Conservation (phyloP, 1,140 invertebrate species). For the Brachionus asplanchnoidis region DNA sequence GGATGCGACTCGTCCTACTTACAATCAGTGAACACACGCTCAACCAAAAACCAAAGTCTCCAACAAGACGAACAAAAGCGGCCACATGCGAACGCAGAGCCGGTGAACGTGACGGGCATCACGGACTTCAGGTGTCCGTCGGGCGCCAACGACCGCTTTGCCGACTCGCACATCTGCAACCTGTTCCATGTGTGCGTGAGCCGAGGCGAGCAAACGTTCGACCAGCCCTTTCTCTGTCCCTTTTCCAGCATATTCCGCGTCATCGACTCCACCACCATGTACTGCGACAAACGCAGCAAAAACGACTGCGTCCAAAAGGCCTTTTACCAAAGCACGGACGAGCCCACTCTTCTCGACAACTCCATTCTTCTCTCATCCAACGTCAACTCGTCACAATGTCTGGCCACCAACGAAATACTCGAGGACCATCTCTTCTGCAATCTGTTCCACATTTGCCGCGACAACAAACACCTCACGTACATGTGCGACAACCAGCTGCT, state of each 20-base stretch:
- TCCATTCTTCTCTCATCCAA: not conserved
- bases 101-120: constrained; percentile 18
- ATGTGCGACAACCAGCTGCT: constrained; percentile 40
- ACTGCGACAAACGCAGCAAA: not conserved
- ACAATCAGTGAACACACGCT: not conserved
- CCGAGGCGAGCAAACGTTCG: not conserved
- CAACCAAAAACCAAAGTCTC: not conserved
- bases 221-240: constrained; percentile 41
- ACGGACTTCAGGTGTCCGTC: constrained; percentile 1
- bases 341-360: not conserved
- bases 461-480: not conserved
- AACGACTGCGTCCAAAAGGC: constrained; percentile 26
- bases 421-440: constrained; percentile 28
- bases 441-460: not conserved
- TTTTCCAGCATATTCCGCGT: constrained; percentile 1
- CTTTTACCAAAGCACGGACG: not conserved
- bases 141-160: not conserved
- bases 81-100: not conserved
- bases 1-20: constrained; percentile 33
- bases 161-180: constrained; percentile 34
- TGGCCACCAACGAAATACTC: not conserved
- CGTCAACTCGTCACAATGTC: not conserved
- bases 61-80: not conserved
- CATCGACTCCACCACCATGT: constrained; percentile 9
- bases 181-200: constrained; percentile 41